Percentiles rank a stretch among this genome's conserved stretches.
Evolutionary conservation across 2,113 vertebrate genomes (phyloP).

Genomic region (Phylloscopus trochiloides): DNA sequence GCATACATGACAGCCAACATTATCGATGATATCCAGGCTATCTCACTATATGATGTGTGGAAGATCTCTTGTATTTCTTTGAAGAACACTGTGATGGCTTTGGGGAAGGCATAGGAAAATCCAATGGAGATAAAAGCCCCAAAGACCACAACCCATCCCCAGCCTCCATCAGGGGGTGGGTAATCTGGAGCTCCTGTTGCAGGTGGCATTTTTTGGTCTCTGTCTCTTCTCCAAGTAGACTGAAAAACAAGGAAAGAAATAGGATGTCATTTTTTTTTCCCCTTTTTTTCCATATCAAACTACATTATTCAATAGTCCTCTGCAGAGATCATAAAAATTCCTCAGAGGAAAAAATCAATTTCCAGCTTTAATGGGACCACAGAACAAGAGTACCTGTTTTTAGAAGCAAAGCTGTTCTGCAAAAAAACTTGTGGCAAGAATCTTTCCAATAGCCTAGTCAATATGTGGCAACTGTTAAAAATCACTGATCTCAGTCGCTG

Average conservation of each 20-base stretch:
- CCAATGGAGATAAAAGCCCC: constrained; percentile 94
- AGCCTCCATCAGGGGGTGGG: constrained; percentile 91
- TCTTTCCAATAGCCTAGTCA: neutral
- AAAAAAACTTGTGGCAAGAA: neutral
- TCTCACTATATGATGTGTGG: constrained; percentile 84
- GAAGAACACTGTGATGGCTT: constrained; percentile 95
- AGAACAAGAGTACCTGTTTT: neutral
- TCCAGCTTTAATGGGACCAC: neutral
- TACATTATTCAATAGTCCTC: neutral
- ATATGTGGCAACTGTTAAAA: neutral
- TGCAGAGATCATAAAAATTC: neutral
- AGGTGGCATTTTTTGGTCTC: constrained; percentile 79
- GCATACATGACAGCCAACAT: constrained; percentile 99
- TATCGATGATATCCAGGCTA: constrained; percentile 97
- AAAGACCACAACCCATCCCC: constrained; percentile 93
- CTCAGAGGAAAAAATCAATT: neutral
- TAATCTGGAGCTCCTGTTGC: constrained; percentile 8
- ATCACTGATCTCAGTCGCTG: neutral
- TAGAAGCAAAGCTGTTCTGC: neutral
- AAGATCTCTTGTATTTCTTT: constrained; percentile 96
- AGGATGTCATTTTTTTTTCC: neutral
- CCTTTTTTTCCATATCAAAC: neutral
- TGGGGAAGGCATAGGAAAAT: constrained; percentile 96
- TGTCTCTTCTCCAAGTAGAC: constrained; percentile 15
- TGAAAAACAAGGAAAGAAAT: constrained; percentile 34